Evolutionary conservation across 2,113 vertebrate genomes (phyloP).

Genomic region (Varanus salvator): DNA sequence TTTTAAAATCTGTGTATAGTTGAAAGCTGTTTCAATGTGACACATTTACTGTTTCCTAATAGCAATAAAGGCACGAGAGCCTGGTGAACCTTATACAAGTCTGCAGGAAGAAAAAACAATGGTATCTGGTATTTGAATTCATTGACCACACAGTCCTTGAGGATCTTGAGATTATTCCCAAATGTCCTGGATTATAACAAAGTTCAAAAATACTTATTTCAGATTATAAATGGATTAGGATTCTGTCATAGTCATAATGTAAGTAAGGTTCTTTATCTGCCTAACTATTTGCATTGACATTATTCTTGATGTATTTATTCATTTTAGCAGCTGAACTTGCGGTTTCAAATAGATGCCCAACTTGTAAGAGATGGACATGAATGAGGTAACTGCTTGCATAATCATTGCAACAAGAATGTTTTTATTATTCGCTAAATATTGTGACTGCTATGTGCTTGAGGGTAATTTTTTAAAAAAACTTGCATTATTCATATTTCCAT

Average conservation of each 20-base stretch:
- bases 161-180: constrained; percentile 84
- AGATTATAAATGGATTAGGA: constrained; percentile 85
- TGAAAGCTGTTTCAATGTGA: constrained; percentile 16
- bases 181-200: constrained; percentile 80
- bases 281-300: neutral
- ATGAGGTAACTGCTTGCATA: too few relatives aligned
- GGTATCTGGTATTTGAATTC: constrained; percentile 94
- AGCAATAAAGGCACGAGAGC: constrained; percentile 93
- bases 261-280: constrained; percentile 61
- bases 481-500: too few relatives aligned
- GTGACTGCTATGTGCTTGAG: too few relatives aligned
- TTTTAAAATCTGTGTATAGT: rapidly evolving
- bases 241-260: constrained; percentile 93
- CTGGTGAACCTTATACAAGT: constrained; percentile 91
- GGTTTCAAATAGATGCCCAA: neutral
- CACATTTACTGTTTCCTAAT: constrained; percentile 49
- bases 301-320: neutral
- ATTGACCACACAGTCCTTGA: constrained; percentile 89
- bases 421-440: neutral
- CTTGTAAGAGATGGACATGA: neutral
- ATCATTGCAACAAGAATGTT: neutral
- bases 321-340: neutral
- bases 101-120: constrained; percentile 86
- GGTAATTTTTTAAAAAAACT: too few relatives aligned
- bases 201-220: constrained; percentile 84